Evolutionary conservation across 2,888 invertebrate species (phyloP).

Genomic region (Matsumyia berberina): DNA sequence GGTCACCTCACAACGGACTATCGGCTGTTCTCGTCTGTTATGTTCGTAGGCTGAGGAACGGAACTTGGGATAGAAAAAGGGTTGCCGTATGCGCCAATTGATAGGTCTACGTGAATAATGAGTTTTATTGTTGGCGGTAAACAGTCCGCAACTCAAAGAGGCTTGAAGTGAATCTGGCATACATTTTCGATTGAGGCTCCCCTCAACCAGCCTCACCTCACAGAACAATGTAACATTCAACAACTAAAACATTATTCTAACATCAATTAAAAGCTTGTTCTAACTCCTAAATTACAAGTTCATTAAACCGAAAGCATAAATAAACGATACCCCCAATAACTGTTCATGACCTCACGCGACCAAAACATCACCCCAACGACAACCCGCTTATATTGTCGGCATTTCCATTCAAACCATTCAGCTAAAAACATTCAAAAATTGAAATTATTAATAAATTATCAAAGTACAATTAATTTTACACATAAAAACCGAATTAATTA

Average conservation of each 20-base stretch:
- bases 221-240: constrained; percentile 17
- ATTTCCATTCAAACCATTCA: constrained; percentile 70
- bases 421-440: constrained; percentile 71
- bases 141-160: too few species aligned
- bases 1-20: too few species aligned
- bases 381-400: constrained; percentile 50
- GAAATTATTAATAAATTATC: constrained; percentile 76
- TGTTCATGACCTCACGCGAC: constrained; percentile 49
- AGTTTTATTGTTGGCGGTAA: too few species aligned
- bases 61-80: too few species aligned
- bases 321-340: constrained; percentile 65
- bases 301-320: constrained; percentile 63
- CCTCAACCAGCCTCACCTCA: too few species aligned
- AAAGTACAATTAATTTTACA: constrained; percentile 75
- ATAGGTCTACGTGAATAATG: too few species aligned
- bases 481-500: constrained; percentile 76
- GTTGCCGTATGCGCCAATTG: too few species aligned
- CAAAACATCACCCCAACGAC: constrained; percentile 8
- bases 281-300: constrained; percentile 68
- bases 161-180: too few species aligned
- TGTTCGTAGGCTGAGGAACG: too few species aligned
- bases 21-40: too few species aligned
- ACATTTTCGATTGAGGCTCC: too few species aligned
- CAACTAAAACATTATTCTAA: constrained; percentile 35
- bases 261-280: constrained; percentile 65